phyloP scores from a whole-genome alignment of 2,797 vertebrate species.

The Coracias cyanogaster region DNA sequence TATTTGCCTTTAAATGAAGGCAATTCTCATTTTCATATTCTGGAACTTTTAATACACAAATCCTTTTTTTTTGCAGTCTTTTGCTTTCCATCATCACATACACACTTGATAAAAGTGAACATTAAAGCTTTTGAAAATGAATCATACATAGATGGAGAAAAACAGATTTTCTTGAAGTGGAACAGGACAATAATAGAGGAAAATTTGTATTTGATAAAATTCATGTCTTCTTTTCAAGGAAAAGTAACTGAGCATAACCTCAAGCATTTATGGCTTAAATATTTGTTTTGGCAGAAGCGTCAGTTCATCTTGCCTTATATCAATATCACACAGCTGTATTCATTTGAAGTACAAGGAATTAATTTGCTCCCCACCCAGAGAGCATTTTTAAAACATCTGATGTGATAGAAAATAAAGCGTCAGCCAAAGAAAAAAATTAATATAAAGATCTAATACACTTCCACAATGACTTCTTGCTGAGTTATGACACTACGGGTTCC shows the following conservation, averaged over 20 bases:
- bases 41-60: not conserved
- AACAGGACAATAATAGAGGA: not conserved
- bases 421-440: not conserved
- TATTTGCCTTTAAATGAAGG: not conserved
- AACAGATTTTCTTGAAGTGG: not conserved
- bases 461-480: not conserved
- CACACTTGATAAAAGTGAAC: not conserved
- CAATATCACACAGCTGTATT: not conserved
- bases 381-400: not conserved
- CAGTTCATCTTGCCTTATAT: not conserved
- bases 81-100: not conserved
- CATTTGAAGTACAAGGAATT: constrained; percentile 14
- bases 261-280: constrained; percentile 7
- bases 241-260: not conserved
- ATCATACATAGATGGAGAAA: not conserved
- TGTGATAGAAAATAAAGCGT: not conserved
- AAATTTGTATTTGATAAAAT: not conserved
- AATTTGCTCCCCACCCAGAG: not conserved
- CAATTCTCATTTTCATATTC: not conserved
- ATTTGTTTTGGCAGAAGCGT: constrained; percentile 27
- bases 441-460: not conserved
- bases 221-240: not conserved
- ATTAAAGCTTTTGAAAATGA: not conserved
- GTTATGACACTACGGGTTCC: not conserved
- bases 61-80: not conserved